Conservation (phyloP, 2,113 vertebrate genomes). For the Myxocyprinus asiaticus region DNA sequence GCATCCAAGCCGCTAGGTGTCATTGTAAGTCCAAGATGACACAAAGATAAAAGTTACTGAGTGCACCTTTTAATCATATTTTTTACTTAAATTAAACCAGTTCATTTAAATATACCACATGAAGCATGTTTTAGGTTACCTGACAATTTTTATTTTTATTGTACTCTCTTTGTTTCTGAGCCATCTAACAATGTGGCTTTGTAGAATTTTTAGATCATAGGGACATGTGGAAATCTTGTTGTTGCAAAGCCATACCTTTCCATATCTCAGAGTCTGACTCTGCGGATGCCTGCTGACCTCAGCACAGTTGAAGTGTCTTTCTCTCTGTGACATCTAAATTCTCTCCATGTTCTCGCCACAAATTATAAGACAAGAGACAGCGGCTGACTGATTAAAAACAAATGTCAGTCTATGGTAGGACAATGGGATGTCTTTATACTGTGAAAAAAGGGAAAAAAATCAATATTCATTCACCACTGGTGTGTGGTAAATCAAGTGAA, state of each 20-base stretch:
- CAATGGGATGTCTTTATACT: conserved; percentile 70
- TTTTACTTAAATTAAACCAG: too few species aligned
- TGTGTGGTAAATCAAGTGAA: neutral
- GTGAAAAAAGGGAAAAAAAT: conserved; percentile 72
- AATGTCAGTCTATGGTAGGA: conserved; percentile 76
- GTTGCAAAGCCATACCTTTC: neutral
- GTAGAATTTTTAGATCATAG: too few species aligned
- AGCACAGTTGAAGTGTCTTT: conserved; percentile 73
- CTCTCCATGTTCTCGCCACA: conserved; percentile 76
- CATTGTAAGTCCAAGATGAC: too few species aligned
- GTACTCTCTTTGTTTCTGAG: too few species aligned
- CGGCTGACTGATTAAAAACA: conserved; percentile 78
- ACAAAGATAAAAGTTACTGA: too few species aligned
- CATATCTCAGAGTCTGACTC: neutral
- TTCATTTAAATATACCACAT: too few species aligned
- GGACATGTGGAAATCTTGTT: neutral
- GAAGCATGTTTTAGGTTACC: too few species aligned
- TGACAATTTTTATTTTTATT: too few species aligned
- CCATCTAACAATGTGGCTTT: too few species aligned
- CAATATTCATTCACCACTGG: conserved; percentile 53
- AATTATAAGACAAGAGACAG: conserved; percentile 75
- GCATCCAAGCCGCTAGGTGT: too few species aligned
- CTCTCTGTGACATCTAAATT: conserved; percentile 68
- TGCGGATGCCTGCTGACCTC: conserved; percentile 63
- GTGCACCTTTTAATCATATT: too few species aligned